A percentile compares a stretch with the other conserved stretches of the same genome.
Evolutionary conservation across 2,113 vertebrate species (phyloP).

Genomic region (Perccottus glenii): DNA sequence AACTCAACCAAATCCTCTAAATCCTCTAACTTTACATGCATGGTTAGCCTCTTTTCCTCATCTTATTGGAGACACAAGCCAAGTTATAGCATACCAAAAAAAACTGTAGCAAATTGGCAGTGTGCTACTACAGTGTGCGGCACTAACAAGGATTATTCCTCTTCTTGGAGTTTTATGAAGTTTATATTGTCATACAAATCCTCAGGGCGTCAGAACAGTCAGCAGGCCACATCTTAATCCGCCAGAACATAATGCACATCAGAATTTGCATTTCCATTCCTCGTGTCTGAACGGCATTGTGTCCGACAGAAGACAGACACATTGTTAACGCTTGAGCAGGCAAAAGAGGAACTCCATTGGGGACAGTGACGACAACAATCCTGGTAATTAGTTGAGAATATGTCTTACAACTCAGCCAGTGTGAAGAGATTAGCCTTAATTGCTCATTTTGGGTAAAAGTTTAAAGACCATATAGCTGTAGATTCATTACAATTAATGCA

Average conservation of each 20-base stretch:
- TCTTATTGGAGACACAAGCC: slow-evolving; percentile 4
- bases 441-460: background rate
- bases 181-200: slow-evolving; percentile 61
- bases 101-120: background rate
- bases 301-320: slow-evolving; percentile 37
- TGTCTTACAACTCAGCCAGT: slow-evolving; percentile 8
- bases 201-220: slow-evolving; percentile 45
- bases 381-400: slow-evolving; percentile 29
- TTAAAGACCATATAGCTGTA: background rate
- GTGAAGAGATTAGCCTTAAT: slow-evolving; percentile 16
- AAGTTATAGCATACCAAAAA: background rate
- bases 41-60: slow-evolving; percentile 3
- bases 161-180: slow-evolving; percentile 40
- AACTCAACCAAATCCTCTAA: slow-evolving; percentile 4
- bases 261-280: slow-evolving; percentile 64
- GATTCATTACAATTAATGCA: too few species aligned
- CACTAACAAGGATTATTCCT: slow-evolving; percentile 55
- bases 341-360: slow-evolving; percentile 30
- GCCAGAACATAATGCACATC: slow-evolving; percentile 47
- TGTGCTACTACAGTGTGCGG: slow-evolving; percentile 17
- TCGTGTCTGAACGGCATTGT: slow-evolving; percentile 35
- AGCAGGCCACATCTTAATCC: slow-evolving; percentile 59
- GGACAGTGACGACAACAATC: slow-evolving; percentile 20
- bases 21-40: slow-evolving; percentile 5
- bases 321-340: slow-evolving; percentile 37